These are phyloP conservation scores for Chionodraco myersi DNA, from an alignment of 2,113 vertebrate genomes.

Conservation along the genomic window DNA sequence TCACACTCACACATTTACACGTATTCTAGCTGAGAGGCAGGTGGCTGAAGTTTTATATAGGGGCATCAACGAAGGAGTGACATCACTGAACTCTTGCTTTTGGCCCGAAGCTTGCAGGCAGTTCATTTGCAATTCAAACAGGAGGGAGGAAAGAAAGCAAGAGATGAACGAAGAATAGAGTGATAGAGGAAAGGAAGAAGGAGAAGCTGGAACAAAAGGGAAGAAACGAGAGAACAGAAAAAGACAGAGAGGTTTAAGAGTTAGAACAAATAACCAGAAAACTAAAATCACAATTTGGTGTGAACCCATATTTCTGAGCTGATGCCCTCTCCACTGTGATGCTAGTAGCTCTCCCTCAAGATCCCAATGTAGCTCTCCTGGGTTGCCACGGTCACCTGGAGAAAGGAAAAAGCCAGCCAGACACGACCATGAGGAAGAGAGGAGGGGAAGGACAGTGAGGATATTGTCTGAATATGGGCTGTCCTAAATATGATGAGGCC, in stretches of 20 bases:
- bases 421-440: conserved; percentile 19
- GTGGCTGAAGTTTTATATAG: conserved; percentile 23
- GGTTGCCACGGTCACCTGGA: conserved; percentile 27
- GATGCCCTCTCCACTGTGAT: conserved; percentile 45
- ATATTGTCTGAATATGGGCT: conserved; percentile 50
- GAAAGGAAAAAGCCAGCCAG: conserved; percentile 32
- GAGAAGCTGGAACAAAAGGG: conserved; percentile 8
- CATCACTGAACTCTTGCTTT: conserved; percentile 8
- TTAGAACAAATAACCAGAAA: conserved; percentile 16
- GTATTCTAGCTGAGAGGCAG: conserved; percentile 31
- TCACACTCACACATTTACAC: neutral
- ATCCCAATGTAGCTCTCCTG: conserved; percentile 49
- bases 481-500: conserved; percentile 58
- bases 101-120: conserved; percentile 28
- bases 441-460: conserved; percentile 52
- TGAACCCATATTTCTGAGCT: conserved; percentile 37
- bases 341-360: conserved; percentile 34
- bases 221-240: conserved; percentile 10
- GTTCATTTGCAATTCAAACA: conserved; percentile 48
- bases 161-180: conserved; percentile 15
- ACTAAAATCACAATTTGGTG: conserved; percentile 17
- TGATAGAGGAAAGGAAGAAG: conserved; percentile 15
- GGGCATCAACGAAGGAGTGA: neutral
- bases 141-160: conserved; percentile 20
- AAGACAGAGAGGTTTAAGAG: conserved; percentile 7